A percentile compares a stretch with the other conserved stretches of the same genome.
Evolutionary conservation across 2,888 invertebrate species (phyloP).

Genomic region (Tetragnatha montana): DNA sequence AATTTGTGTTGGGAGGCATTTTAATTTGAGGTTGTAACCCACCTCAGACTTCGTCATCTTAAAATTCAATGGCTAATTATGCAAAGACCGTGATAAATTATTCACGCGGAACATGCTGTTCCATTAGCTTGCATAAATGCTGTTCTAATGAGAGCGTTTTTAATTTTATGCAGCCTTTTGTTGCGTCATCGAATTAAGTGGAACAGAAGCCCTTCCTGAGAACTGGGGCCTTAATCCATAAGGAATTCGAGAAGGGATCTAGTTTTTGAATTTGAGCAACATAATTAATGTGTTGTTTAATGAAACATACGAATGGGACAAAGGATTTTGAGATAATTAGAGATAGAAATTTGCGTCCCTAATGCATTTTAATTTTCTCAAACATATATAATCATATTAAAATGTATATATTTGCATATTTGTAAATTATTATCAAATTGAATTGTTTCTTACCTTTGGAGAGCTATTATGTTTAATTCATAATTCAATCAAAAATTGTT

Average conservation of each 20-base stretch:
- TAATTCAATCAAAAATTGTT: no score
- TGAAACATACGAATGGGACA: no score
- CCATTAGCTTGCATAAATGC: background rate
- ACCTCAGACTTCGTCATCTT: background rate
- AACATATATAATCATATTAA: no score
- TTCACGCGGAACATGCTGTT: background rate
- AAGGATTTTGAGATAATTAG: no score
- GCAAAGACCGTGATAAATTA: background rate
- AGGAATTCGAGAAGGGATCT: background rate
- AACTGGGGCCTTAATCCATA: background rate
- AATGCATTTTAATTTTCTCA: no score
- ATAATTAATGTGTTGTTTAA: no score
- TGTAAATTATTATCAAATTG: no score
- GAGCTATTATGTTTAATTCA: no score
- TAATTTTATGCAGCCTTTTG: background rate
- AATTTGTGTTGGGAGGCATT: background rate
- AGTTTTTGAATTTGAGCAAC: no score
- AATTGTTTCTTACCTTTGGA: no score
- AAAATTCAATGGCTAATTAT: background rate
- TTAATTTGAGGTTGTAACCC: background rate
- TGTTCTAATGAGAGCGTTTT: background rate
- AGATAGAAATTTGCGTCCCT: no score
- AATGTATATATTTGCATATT: no score
- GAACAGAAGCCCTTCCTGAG: background rate
- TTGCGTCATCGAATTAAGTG: background rate